Conservation (phyloP, 2,113 vertebrate species). For the Gnathonemus echidnorhynchus region DNA sequence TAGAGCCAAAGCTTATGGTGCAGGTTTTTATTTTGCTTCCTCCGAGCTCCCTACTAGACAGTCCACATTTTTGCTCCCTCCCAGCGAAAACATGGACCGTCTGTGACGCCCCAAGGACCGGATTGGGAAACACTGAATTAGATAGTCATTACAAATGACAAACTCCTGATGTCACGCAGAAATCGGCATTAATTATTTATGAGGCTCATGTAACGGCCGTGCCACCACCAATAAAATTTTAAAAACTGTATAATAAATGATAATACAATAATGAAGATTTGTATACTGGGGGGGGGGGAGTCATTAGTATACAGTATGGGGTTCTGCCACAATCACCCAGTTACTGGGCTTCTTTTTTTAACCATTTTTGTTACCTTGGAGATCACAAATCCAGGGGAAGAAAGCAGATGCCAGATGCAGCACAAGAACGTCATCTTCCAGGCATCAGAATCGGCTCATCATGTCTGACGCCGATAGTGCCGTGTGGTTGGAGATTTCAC, state of each 20-base stretch:
- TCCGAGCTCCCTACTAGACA: background rate
- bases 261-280: background rate
- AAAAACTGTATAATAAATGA: background rate
- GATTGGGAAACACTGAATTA: background rate
- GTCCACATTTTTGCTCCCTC: background rate
- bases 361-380: constrained; percentile 20
- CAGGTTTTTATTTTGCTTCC: background rate
- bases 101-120: background rate
- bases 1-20: background rate
- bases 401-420: background rate
- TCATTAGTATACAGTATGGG: background rate
- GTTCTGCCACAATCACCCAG: background rate
- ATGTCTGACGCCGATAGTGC: background rate
- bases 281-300: background rate
- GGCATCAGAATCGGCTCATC: background rate
- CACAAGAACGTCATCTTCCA: background rate
- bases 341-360: background rate
- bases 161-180: background rate
- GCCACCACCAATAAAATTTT: background rate
- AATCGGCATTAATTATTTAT: background rate
- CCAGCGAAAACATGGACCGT: background rate
- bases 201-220: background rate
- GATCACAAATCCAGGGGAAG: constrained; percentile 9
- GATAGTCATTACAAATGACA: background rate
- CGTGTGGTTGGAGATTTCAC: background rate